Base-by-base conservation (phyloP, 2,888 invertebrate genomes). In the Xanthorhoe designata region DNA sequence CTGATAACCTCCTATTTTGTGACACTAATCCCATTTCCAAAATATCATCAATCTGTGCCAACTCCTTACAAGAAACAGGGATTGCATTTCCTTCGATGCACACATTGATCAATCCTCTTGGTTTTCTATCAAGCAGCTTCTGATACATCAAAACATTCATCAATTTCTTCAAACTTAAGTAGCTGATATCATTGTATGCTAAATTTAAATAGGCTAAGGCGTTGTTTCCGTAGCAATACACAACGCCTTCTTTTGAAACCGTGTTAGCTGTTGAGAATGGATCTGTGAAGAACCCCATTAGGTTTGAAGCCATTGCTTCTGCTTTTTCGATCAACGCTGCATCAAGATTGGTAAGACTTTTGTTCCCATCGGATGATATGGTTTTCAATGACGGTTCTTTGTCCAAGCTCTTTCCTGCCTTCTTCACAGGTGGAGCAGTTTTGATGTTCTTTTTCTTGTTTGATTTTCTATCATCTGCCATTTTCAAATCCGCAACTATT, bases 11-110 rank as follows among this genome's bases (percentile, higher is more conserved):
- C 17, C 58, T 15, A 8, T 1, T 49, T 6, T 38, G 53, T 2
- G 49, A 8, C 24, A 38, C 17, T 4, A 64, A 29, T 2, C 54
- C 64, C 2, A 42, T 42, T 45, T 63, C 77, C 18, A 88, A 60
- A 0, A 87, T 52, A 0, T 68, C 65, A 59, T 86, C 80, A 13
- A 90, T 82, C 32, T 78, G 57, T 0, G 2, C 6, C 52, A 84
- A 72, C 58, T 89, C 89, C 1, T 53, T 59, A 75, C 89, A 86
- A 3, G 13, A 2, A 0, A 55, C n/a, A 0, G 90, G 90, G n/a
- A 90, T 38, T 15, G 61, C 64, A 35, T 91, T 91, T 0, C 91
- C 91, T 59, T 88, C 87, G 2, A 90, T 74, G 1, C 72, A 71
- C 0, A 90, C 65, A 56, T 84, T 86, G 3, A 87, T 63, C 32